Base-by-base conservation (phyloP, 2,888 invertebrate genomes). In the Drosophila falleni region DNA sequence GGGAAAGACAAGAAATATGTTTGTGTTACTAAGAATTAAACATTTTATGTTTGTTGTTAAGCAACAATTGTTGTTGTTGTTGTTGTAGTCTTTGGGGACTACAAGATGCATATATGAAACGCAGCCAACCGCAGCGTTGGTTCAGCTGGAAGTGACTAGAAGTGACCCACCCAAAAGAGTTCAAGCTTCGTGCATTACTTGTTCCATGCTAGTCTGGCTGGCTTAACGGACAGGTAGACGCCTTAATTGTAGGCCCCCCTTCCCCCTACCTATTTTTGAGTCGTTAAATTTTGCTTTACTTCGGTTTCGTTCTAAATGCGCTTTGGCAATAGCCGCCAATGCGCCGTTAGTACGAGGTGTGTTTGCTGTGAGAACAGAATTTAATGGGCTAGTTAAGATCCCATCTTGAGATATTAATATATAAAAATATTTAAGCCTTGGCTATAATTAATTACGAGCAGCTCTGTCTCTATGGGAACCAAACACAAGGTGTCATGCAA, bases 111-210 rank as follows among this genome's bases (percentile, higher is more conserved):
- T n/a, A 19, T 46, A n/a, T 4, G 26, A 71, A 71, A 79, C 44
- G 75, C 86, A 89, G 64, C 82, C 72, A 65, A 81, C 58, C 85
- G 82, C 64, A 72, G 71, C 74, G 61, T 16, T 29, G 23, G 50
- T 23, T 23, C 23, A 23, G 23, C 50, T 74, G 70, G n/a, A n/a
- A n/a, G 33, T 63, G 71, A n/a, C 37, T 76, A 71, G 64, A 67
- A 72, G 70, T 85, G 87, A 89, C 86, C 86, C 85, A 78, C 82
- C 89, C 87, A 80, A 74, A 63, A 76, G 76, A 79, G 84, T 83
- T 84, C 81, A 81, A 67, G 54, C 59, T 49, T 58, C 51, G 87
- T 87, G 87, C 81, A 87, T 74, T 89, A 77, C 80, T 49, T 39
- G 70, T 41, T 31, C 9, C 47, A 16, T 9, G 23, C 13, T 33